phyloP scores from a whole-genome alignment of 2,797 vertebrate genomes.

The Acanthurus lineatus region DNA sequence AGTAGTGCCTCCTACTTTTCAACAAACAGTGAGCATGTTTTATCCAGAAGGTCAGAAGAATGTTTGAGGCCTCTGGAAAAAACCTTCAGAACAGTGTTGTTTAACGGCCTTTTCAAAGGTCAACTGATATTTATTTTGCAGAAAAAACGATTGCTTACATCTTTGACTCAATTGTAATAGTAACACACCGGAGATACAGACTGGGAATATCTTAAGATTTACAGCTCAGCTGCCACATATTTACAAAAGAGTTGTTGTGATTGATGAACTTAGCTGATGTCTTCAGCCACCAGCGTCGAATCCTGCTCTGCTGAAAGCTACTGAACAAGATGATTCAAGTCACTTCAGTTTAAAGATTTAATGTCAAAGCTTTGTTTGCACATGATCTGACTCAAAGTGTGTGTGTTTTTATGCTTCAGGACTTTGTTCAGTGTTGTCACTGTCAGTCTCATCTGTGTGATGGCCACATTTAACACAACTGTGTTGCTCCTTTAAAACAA shows the following conservation, averaged over 20 bases:
- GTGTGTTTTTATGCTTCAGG: neutral
- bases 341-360: neutral
- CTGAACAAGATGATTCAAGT: neutral
- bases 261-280: neutral
- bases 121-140: neutral
- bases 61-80: neutral
- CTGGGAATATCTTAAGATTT: neutral
- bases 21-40: neutral
- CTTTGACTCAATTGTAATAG: neutral
- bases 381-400: neutral
- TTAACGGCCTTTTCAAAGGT: neutral
- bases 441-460: neutral
- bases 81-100: neutral
- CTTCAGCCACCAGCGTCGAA: neutral
- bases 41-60: neutral
- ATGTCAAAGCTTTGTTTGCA: neutral
- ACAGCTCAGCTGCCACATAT: neutral
- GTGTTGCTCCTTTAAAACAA: neutral
- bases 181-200: neutral
- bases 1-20: no score
- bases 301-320: neutral
- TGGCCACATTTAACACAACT: neutral
- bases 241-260: neutral
- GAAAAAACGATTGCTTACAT: neutral
- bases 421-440: neutral